A percentile compares a stretch with the other conserved stretches of the same genome.
phyloP scores from a whole-genome alignment of 2,888 invertebrate genomes.

The Anorthoa munda region DNA sequence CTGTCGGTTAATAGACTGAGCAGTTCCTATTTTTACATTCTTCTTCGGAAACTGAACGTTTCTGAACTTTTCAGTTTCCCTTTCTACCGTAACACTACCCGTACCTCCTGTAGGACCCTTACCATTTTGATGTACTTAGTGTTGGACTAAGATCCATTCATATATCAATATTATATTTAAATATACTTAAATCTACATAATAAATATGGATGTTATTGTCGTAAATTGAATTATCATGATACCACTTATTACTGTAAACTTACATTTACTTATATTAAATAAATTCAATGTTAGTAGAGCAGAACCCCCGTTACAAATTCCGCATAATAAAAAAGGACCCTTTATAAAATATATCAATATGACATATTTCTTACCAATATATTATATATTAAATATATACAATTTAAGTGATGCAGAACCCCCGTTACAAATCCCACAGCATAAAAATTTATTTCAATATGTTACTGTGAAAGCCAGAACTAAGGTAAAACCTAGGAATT shows the following conservation, averaged over 20 bases:
- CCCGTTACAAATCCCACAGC: too few relatives aligned
- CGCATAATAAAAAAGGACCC: slow-evolving; percentile 18
- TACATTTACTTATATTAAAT: slow-evolving; percentile 39
- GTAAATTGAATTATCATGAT: slow-evolving; percentile 57
- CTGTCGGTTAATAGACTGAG: slow-evolving; percentile 25
- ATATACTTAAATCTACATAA: slow-evolving; percentile 57
- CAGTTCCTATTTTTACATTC: slow-evolving; percentile 29
- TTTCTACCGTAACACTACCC: slow-evolving; percentile 30
- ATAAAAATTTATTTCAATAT: too few relatives aligned
- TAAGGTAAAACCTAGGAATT: too few relatives aligned
- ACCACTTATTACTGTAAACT: slow-evolving; percentile 42
- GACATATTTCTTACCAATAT: not conserved
- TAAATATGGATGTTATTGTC: slow-evolving; percentile 62
- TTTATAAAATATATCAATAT: slow-evolving; percentile 42
- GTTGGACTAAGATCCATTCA: slow-evolving; percentile 57
- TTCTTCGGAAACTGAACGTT: slow-evolving; percentile 17
- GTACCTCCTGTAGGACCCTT: slow-evolving; percentile 40
- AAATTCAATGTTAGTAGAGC: slow-evolving; percentile 58
- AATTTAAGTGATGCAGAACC: too few relatives aligned
- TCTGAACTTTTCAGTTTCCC: slow-evolving; percentile 22
- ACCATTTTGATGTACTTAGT: slow-evolving; percentile 54
- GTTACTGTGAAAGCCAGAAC: too few relatives aligned
- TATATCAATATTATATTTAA: slow-evolving; percentile 60
- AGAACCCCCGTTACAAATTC: slow-evolving; percentile 37
- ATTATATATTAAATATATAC: slow-evolving; percentile 32